A percentile compares a stretch with the other conserved stretches of the same genome.
Evolutionary conservation across 2,113 vertebrate species (phyloP).

Genomic region (Apeltes quadracus): DNA sequence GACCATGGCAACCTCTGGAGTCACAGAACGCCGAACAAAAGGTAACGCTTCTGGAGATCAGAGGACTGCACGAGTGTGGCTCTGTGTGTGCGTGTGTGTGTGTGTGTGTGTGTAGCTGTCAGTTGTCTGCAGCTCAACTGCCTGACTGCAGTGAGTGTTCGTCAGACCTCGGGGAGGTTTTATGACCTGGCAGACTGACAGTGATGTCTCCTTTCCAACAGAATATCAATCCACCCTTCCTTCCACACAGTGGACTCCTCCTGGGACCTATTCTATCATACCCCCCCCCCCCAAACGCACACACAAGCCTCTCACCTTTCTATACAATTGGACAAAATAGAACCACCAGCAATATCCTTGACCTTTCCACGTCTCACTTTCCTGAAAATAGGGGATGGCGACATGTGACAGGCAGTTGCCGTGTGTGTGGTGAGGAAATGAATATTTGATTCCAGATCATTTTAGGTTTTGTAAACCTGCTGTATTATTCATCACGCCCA

Average conservation of each 20-base stretch:
- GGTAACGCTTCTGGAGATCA: slow-evolving; percentile 19
- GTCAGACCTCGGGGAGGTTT: slow-evolving; percentile 23
- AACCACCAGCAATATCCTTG: slow-evolving; percentile 31
- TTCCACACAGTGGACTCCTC: slow-evolving; percentile 13
- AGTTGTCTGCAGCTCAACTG: not conserved
- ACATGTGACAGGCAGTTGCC: slow-evolving; percentile 15
- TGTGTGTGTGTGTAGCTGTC: slow-evolving; percentile 19
- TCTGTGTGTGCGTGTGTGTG: slow-evolving; percentile 9
- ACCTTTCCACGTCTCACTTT: slow-evolving; percentile 49
- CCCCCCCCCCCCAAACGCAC: not conserved
- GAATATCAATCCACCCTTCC: slow-evolving; percentile 32
- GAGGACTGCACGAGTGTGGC: not conserved
- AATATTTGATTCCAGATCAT: not conserved
- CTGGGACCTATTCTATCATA: slow-evolving; percentile 24
- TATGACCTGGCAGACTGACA: slow-evolving; percentile 44
- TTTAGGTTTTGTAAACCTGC: slow-evolving; percentile 18
- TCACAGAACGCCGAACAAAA: not conserved
- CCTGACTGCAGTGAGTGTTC: slow-evolving; percentile 7
- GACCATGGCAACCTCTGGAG: slow-evolving; percentile 45
- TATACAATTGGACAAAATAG: slow-evolving; percentile 10
- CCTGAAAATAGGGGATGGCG: slow-evolving; percentile 4
- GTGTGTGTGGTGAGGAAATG: not conserved
- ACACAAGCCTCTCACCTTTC: not conserved
- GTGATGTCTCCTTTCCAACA: slow-evolving; percentile 39
- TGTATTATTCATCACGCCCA: slow-evolving; percentile 29